Base-by-base conservation (phyloP, 2,797 vertebrate genomes). In the Cyclopterus lumpus region DNA sequence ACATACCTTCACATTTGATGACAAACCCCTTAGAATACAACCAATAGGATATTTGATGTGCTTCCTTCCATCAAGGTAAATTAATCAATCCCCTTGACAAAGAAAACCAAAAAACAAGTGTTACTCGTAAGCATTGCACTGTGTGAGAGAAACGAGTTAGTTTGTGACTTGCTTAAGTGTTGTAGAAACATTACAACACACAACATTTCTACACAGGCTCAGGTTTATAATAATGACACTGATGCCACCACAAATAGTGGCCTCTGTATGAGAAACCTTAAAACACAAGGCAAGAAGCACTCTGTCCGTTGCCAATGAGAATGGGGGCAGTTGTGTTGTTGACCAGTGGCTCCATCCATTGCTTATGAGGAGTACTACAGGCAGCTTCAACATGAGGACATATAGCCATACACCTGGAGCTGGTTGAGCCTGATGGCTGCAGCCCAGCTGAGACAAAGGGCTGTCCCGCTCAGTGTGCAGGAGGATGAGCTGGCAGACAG, bases 1-100 rank as follows among this genome's bases (percentile, higher is more conserved):
- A 85, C 89, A 84, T 92, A 95, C 95, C 94, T 95, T 95, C 92
- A 95, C 95, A 96, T 95, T 91, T 93, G 95, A 90, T 85, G 91
- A 80, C 62, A 86, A 89, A 85, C 84, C 67, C 57, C 79, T 92
- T 88, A 91, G 66, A 92, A 89, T 90, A 90, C 91, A 91, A 90
- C 80, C 82, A 84, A 75, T 3, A 42, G 65, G 74, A 70, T 77
- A 69, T 73, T 18, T 71, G 67, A 80, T 14, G 54, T 59, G 55
- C 61, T 81, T 86, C 68, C 83, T 87, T 89, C 92, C 93, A 94
- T 93, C 80, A 82, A 91, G 75, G 69, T 74, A 64, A 30, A 30
- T 16, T 18, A 30, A 72, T 58, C 20, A 80, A 73, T 77, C 49
- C 79, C 61, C 66, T 79, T 92, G 69, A 44, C 11, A 87, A 62